Base-by-base conservation (phyloP, 2,113 vertebrate species). In the Phycodurus eques region DNA sequence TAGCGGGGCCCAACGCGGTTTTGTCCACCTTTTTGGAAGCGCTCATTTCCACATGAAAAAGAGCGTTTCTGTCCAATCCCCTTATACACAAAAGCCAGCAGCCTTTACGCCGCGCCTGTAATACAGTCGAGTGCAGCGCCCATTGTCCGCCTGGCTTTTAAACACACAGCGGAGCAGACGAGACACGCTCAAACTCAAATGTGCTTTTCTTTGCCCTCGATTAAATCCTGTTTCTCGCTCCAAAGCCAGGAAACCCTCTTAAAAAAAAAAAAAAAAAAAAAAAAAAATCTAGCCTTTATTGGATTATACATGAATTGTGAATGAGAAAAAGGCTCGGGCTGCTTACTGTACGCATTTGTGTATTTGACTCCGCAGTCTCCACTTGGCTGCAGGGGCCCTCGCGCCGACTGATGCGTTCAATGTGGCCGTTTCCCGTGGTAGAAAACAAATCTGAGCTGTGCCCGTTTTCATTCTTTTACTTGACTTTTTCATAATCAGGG, bases 11-110 rank as follows among this genome's bases (percentile, higher is more conserved):
- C 44, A 31, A 31, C 31, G 64, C 12, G 39, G n/a, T 49, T 46
- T 46, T 65, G 63, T 65, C 20, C 77, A 39, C 83, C 13, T 61
- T 56, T 72, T 80, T 83, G 73, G 84, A 86, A 75, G 72, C 57
- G 76, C 88, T 88, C 78, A 91, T 90, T 90, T 90, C 87, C 90
- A 89, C 90, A 90, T 91, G 90, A 90, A 91, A 39, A 88, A 85
- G 87, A 62, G 67, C 85, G 85, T 72, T 88, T 85, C 81, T 80
- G 78, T 87, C 84, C 88, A 89, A 91, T 90, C 90, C 89, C 79
- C 84, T 91, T 89, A 85, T 75, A 87, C 88, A 89, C 82, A 82
- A 89, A 91, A 88, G 88, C 77, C 83, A 85, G 80, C 62, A 87
- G 83, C 80, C 85, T 77, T 76, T 81, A 83, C 77, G 62, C 74